Conservation (phyloP, 2,113 vertebrate species). For the Nannobrachium achirus region DNA sequence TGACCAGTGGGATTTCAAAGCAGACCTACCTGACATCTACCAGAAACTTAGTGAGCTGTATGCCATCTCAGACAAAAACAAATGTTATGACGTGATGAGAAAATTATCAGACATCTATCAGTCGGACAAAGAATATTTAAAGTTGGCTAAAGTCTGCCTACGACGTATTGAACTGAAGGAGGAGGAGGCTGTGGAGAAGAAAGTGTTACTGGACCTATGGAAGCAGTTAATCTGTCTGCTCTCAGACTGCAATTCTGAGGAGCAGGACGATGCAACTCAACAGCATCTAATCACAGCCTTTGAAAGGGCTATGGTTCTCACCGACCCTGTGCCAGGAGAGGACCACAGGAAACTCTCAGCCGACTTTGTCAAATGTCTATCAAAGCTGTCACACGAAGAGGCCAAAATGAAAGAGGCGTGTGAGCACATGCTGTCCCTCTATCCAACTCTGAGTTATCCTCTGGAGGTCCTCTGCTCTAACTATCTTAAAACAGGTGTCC, state of each 20-base stretch:
- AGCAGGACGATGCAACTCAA: conserved; percentile 84
- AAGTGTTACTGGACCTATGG: conserved; percentile 87
- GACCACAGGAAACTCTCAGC: conserved; percentile 84
- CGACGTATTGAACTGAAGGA: conserved; percentile 83
- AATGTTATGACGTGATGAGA: conserved; percentile 91
- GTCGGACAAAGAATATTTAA: conserved; percentile 86
- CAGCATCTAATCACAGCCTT: conserved; percentile 90
- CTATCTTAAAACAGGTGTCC: conserved; percentile 81
- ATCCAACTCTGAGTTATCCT: conserved; percentile 84
- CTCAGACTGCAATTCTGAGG: conserved; percentile 69
- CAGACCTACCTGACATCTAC: conserved; percentile 87
- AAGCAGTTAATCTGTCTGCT: conserved; percentile 85
- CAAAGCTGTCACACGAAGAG: conserved; percentile 86
- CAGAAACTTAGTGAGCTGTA: conserved; percentile 90
- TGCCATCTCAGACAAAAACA: conserved; percentile 91
- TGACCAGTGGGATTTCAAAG: conserved; percentile 82
- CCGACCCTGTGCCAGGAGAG: conserved; percentile 83
- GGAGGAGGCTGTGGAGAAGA: conserved; percentile 80
- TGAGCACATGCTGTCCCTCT: conserved; percentile 83
- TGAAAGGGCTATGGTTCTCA: conserved; percentile 85
- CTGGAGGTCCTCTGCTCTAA: conserved; percentile 87
- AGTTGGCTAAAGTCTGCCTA: conserved; percentile 87
- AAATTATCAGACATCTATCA: conserved; percentile 91
- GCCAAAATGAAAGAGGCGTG: conserved; percentile 86
- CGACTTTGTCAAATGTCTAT: conserved; percentile 87